Percentiles rank a stretch among this genome's conserved stretches.
These are phyloP conservation scores for Cephus runcator DNA, from an alignment of 2,888 invertebrate genomes.

Conservation along the genomic window DNA sequence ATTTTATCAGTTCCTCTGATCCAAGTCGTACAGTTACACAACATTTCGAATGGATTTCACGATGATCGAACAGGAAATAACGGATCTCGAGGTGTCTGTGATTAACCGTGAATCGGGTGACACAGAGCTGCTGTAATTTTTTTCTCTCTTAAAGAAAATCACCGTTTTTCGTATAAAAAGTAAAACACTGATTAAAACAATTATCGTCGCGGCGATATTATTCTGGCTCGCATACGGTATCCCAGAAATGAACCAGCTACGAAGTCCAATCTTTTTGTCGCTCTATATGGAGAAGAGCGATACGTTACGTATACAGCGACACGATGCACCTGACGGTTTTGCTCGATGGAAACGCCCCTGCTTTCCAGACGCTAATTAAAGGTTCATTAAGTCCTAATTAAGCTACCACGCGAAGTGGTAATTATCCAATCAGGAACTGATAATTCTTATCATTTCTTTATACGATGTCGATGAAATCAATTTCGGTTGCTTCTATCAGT, in stretches of 20 bases:
- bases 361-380: conserved; percentile 28
- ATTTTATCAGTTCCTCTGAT: not conserved
- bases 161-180: not conserved
- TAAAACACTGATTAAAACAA: conserved; percentile 23
- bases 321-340: conserved; percentile 18
- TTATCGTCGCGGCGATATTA: conserved; percentile 16
- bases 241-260: not conserved
- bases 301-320: not conserved
- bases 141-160: not conserved
- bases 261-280: not conserved
- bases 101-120: not conserved
- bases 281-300: not conserved
- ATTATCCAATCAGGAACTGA: not conserved
- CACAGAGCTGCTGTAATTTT: not conserved
- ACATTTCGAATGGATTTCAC: not conserved
- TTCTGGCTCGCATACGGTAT: not conserved
- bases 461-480: not conserved
- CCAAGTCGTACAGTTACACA: not conserved
- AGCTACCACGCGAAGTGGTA: conserved; percentile 8
- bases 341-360: conserved; percentile 1
- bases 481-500: not conserved
- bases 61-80: not conserved
- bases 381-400: conserved; percentile 34
- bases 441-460: not conserved
- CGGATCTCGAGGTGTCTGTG: not conserved